These are phyloP conservation scores for Dallia pectoralis DNA, from an alignment of 2,797 vertebrate genomes.

Conservation along the genomic window DNA sequence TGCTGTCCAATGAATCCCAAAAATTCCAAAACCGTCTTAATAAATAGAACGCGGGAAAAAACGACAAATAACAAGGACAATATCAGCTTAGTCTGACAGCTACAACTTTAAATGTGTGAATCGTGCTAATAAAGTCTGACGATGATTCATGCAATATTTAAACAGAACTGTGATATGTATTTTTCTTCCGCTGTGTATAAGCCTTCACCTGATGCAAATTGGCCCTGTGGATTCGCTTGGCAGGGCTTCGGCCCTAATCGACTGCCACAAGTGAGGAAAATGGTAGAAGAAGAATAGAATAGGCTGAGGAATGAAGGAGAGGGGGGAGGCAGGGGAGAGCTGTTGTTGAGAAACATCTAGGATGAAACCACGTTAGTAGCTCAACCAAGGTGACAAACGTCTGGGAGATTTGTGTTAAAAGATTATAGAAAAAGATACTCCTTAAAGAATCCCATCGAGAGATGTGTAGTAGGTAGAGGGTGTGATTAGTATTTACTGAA, in stretches of 20 bases:
- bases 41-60: neutral
- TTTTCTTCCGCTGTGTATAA: constrained; percentile 23
- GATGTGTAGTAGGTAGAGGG: neutral
- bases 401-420: neutral
- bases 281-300: too few relatives aligned
- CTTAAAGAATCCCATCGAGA: neutral
- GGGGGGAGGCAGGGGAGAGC: neutral
- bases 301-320: too few relatives aligned
- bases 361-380: neutral
- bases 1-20: too few relatives aligned
- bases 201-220: constrained; percentile 16
- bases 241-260: constrained; percentile 3
- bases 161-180: neutral
- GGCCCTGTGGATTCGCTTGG: constrained; percentile 18
- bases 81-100: neutral
- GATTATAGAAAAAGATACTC: neutral
- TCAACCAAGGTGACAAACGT: neutral
- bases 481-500: neutral
- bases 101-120: neutral
- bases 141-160: constrained; percentile 9
- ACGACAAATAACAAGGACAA: too few relatives aligned
- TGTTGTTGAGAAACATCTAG: neutral
- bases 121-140: constrained; percentile 1
- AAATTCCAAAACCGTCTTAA: neutral
- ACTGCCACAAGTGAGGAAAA: constrained; percentile 18